A percentile compares a stretch with the other conserved stretches of the same genome.
These are phyloP conservation scores for Synanceia verrucosa DNA, from an alignment of 2,797 vertebrate species.

Conservation along the genomic window DNA sequence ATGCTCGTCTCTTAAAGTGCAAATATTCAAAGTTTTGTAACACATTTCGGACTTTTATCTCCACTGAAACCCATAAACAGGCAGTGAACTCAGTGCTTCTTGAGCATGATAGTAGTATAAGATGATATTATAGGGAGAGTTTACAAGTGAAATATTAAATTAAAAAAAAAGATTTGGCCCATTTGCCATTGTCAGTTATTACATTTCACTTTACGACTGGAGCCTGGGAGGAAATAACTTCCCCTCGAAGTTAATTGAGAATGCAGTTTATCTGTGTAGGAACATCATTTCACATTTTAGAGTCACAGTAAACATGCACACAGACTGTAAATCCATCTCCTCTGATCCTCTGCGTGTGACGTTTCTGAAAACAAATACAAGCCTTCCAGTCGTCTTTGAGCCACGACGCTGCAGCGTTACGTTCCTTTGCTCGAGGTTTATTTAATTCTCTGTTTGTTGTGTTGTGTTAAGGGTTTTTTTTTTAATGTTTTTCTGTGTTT, in stretches of 20 bases:
- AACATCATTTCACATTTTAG: neutral
- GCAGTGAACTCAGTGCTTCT: neutral
- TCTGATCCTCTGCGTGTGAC: slow-evolving; percentile 18
- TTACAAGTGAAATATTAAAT: too few species aligned
- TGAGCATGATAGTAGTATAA: neutral
- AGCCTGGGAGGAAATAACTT: too few species aligned
- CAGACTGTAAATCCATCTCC: neutral
- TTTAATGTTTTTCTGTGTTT: slow-evolving; percentile 34
- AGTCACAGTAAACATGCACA: neutral
- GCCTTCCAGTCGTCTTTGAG: neutral
- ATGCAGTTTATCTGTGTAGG: neutral
- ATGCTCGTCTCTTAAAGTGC: neutral
- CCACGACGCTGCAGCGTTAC: neutral
- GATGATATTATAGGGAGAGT: neutral
- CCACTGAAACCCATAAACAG: too few species aligned
- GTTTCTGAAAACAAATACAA: slow-evolving; percentile 3
- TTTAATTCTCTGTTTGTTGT: neutral
- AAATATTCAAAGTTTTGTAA: too few species aligned
- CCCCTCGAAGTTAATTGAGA: too few species aligned
- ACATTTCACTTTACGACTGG: too few species aligned
- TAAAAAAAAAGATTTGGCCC: too few species aligned
- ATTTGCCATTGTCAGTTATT: too few species aligned
- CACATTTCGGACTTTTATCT: neutral
- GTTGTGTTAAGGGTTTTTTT: slow-evolving; percentile 9
- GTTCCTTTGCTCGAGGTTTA: slow-evolving; percentile 8